A percentile compares a stretch with the other conserved stretches of the same genome.
phyloP scores from a whole-genome alignment of 2,888 invertebrate species.

The Crioceris asparagi region DNA sequence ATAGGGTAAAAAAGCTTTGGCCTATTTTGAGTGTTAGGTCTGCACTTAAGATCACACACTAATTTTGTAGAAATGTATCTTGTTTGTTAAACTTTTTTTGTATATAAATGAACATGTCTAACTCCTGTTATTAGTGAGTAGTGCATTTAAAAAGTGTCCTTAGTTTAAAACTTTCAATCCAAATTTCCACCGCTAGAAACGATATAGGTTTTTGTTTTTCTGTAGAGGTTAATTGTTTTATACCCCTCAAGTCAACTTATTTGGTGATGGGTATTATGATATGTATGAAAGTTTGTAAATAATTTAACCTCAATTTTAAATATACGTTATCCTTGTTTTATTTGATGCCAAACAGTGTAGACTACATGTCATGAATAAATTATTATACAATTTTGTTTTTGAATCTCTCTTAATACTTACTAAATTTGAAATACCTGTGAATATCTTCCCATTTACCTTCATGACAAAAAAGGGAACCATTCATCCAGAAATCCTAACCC shows the following conservation, averaged over 20 bases:
- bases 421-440: no score
- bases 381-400: no score
- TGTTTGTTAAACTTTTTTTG: slow-evolving; percentile 24
- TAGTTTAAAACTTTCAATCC: no score
- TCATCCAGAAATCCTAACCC: no score
- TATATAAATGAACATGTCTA: slow-evolving; percentile 20
- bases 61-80: slow-evolving; percentile 24
- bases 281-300: slow-evolving; percentile 14
- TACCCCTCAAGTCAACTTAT: no score
- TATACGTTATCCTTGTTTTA: slow-evolving; percentile 14
- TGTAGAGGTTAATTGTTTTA: no score
- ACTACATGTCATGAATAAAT: slow-evolving; percentile 16
- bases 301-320: slow-evolving; percentile 6
- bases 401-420: no score
- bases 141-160: slow-evolving; percentile 25
- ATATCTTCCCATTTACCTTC: no score
- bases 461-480: no score
- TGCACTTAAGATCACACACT: slow-evolving; percentile 22
- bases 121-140: slow-evolving; percentile 24
- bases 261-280: slow-evolving; percentile 17
- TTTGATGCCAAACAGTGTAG: slow-evolving; percentile 19
- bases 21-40: slow-evolving; percentile 23
- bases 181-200: no score
- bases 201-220: no score
- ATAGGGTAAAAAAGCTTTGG: slow-evolving; percentile 22